Evolutionary conservation across 2,797 vertebrate genomes (phyloP).

Genomic region (Cyprinella venusta): DNA sequence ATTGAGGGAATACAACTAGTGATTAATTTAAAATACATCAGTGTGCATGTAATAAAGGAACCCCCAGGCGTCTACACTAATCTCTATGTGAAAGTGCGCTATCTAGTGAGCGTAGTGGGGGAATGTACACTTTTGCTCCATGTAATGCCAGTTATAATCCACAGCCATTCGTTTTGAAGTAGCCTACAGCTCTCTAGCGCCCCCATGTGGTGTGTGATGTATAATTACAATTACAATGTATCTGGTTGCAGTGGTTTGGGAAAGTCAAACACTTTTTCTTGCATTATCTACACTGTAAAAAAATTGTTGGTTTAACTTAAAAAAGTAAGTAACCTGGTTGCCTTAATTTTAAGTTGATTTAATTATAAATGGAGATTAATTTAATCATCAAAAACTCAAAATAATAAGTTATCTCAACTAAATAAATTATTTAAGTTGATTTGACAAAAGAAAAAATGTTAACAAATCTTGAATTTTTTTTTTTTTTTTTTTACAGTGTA

Average conservation of each 20-base stretch:
- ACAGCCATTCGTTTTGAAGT: not conserved
- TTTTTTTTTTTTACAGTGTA: not conserved
- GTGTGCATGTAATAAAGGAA: not conserved
- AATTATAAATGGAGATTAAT: too few species aligned
- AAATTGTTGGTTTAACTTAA: too few species aligned
- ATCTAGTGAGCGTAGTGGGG: conserved; percentile 26
- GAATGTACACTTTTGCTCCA: not conserved
- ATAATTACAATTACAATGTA: not conserved
- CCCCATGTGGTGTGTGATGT: not conserved
- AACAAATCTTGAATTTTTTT: too few species aligned
- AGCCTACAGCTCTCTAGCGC: not conserved
- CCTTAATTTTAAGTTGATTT: too few species aligned
- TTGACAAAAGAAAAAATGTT: too few species aligned
- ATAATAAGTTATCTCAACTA: too few species aligned
- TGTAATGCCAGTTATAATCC: not conserved
- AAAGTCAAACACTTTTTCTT: not conserved
- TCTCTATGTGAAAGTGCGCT: conserved; percentile 14
- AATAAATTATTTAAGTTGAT: too few species aligned
- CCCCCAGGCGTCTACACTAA: not conserved
- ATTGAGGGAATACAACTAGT: conserved; percentile 20
- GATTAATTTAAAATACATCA: conserved; percentile 16
- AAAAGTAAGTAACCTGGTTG: too few species aligned
- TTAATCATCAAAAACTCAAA: too few species aligned
- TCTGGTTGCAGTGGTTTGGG: not conserved
- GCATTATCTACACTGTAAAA: too few species aligned